phyloP scores from a whole-genome alignment of 2,888 invertebrate genomes.

The Parnassius glacialis region DNA sequence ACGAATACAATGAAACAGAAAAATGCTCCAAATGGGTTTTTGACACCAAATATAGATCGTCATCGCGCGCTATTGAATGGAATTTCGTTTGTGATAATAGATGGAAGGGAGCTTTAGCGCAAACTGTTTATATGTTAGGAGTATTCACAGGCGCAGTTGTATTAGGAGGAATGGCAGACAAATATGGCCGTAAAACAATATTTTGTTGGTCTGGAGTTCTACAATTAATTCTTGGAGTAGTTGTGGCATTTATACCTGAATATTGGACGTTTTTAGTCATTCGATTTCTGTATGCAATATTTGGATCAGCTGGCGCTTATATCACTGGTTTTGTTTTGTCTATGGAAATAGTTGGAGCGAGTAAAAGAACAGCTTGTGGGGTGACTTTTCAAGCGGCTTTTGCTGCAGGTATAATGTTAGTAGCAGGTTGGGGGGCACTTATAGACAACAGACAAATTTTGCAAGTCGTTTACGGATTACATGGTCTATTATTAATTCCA shows the following conservation, averaged over 20 bases:
- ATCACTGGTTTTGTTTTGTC: conserved; percentile 85
- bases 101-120: conserved; percentile 91
- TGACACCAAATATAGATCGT: conserved; percentile 86
- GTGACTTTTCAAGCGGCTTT: conserved; percentile 90
- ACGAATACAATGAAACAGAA: conserved; percentile 52
- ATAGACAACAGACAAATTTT: conserved; percentile 86
- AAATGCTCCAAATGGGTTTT: conserved; percentile 83
- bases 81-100: conserved; percentile 88
- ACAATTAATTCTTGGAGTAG: conserved; percentile 86
- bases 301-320: conserved; percentile 90
- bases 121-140: conserved; percentile 90
- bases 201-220: conserved; percentile 90
- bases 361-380: conserved; percentile 89
- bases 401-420: conserved; percentile 89
- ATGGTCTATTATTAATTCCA: conserved; percentile 85
- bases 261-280: conserved; percentile 86
- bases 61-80: conserved; percentile 91
- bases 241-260: conserved; percentile 89
- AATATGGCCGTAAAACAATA: conserved; percentile 89
- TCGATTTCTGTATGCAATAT: conserved; percentile 88
- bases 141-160: conserved; percentile 91
- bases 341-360: conserved; percentile 92
- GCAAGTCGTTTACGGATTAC: conserved; percentile 90
- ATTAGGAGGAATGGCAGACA: conserved; percentile 90
- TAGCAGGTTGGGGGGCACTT: conserved; percentile 90